Conservation (phyloP, 2,797 vertebrate genomes). For the Poeciliopsis gracilis region DNA sequence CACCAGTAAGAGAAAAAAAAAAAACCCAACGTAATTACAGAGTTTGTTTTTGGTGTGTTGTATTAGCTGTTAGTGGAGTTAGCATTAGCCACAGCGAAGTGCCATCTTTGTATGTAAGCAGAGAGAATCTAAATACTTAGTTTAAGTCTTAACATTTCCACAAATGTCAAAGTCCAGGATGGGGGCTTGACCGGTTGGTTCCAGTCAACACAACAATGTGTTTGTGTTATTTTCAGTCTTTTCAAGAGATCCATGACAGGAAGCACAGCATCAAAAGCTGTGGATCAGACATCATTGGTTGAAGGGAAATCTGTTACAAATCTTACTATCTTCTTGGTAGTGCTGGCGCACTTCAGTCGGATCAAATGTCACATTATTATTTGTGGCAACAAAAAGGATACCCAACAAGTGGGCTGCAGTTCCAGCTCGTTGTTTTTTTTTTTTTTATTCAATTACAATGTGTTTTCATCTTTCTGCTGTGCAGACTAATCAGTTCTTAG, state of each 20-base stretch:
- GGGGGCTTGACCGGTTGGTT: background rate
- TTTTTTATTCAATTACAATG: background rate
- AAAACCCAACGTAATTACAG: background rate
- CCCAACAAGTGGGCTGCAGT: background rate
- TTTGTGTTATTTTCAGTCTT: background rate
- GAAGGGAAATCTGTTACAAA: background rate
- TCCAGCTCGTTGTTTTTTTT: background rate
- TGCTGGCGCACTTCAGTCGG: background rate
- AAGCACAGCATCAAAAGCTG: background rate
- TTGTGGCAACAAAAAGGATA: conserved; percentile 1
- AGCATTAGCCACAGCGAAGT: background rate
- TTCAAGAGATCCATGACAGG: background rate
- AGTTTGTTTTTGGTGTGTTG: background rate
- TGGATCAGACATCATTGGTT: background rate
- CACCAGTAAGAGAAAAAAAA: background rate
- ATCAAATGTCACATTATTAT: background rate
- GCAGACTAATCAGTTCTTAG: background rate
- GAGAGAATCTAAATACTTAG: background rate
- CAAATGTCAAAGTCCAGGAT: background rate
- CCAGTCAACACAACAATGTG: background rate
- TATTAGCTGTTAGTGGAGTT: background rate
- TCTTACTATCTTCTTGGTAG: background rate
- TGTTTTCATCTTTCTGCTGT: background rate
- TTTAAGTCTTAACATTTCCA: background rate
- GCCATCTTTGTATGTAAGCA: background rate